Conservation (phyloP, 2,888 invertebrate genomes). For the Caenorhabditis sp. region DNA sequence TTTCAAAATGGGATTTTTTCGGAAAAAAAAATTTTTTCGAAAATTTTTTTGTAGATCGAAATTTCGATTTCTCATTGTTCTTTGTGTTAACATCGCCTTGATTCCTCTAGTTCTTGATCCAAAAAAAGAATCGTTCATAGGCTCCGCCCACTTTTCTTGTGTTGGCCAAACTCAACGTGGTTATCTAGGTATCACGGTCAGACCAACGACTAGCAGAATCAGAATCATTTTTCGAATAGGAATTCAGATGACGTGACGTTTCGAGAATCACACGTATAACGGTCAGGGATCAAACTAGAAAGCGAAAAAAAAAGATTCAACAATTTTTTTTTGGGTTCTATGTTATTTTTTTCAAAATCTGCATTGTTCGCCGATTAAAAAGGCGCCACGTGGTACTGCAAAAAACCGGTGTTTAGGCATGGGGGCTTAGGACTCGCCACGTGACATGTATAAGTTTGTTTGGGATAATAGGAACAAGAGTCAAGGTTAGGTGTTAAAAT, state of each 20-base stretch:
- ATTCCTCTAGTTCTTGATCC: not conserved
- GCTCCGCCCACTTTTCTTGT: slow-evolving; percentile 3
- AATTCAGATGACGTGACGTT: slow-evolving; percentile 12
- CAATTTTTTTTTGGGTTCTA: not conserved
- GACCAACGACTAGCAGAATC: not conserved
- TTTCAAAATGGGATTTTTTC: slow-evolving; percentile 4
- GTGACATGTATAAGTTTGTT: not conserved
- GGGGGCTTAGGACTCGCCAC: not conserved
- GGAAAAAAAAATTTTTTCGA: not conserved
- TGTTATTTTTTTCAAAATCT: slow-evolving; percentile 1
- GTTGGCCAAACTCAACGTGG: not conserved
- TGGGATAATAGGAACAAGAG: too few species aligned
- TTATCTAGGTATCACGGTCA: not conserved
- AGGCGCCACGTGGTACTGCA: not conserved
- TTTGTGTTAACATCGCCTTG: too few species aligned
- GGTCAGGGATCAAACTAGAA: not conserved
- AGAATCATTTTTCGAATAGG: not conserved
- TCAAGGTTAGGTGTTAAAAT: too few species aligned
- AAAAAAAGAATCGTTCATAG: not conserved
- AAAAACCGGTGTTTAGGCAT: slow-evolving; percentile 1
- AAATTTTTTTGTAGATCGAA: not conserved
- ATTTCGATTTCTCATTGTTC: not conserved
- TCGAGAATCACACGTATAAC: not conserved
- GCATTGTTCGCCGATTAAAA: not conserved
- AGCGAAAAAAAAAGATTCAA: not conserved